Base-by-base conservation (phyloP, 1,140 invertebrate genomes). In the Arctopsyche grandis region DNA sequence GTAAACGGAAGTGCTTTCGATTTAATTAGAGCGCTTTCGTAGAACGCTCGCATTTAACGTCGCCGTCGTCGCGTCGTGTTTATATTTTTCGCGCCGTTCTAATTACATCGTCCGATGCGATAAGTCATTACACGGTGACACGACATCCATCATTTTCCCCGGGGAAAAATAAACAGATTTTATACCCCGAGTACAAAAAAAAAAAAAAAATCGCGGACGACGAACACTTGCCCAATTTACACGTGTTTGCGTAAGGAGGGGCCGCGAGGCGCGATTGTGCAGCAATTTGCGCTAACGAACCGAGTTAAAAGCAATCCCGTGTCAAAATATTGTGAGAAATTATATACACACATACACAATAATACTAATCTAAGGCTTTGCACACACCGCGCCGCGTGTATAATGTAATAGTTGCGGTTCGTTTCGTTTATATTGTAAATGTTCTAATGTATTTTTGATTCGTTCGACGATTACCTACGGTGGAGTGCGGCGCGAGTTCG, bases 321-420 rank as follows among this genome's bases (percentile, higher is more conserved):
- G 80, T 81, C 80, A 81, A 79, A 81, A 81, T 79, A 81, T 79
- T 81, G 74, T 74, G 78, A 79, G 52, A 76, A 80, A 80, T 80
- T 77, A 80, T 69, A 52, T 7, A 38, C 29, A 38, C 29, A 38
- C 29, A 7, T 38, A 38, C 29, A 38, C 7, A 4, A 7, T 38
- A 38, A 38, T 38, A 38, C n/a, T 38, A 38, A 38, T 38, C 1
- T 38, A 38, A 38, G 29, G 7, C 29, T 4, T 38, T 7, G 7
- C n/a, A n/a, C n/a, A 38, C 3, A 7, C 29, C 7, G 3, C 29
- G 7, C 7, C 29, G 29, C 7, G 7, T 7, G 29, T 38, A 38
- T 38, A 38, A 38, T 38, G 7, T 38, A 38, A 38, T 26, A 69
- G 19, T 69, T 26, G 16, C 63, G 63, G 19, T 69, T 9, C 58